Base-by-base conservation (phyloP, 2,888 invertebrate genomes). In the Drosophila ezoana region DNA sequence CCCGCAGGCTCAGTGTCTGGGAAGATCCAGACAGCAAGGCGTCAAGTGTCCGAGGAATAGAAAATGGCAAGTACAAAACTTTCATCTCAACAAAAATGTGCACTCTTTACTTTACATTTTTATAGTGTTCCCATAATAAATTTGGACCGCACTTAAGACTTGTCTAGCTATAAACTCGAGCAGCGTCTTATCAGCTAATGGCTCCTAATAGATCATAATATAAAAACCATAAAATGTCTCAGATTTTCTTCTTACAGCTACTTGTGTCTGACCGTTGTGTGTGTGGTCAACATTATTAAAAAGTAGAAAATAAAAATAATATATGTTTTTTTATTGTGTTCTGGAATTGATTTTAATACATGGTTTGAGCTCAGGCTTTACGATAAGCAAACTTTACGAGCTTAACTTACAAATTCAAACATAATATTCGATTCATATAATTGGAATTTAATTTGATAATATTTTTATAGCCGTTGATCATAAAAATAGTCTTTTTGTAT, bases 191-290 rank as follows among this genome's bases (percentile, higher is more conserved):
- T 84, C 85, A 62, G 60, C 62, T 84, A 89, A 84, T 80, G 80
- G 60, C 64, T 51, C 41, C 78, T 82, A 85, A 85, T 81, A 81
- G 79, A 85, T 87, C 85, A 79, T 79, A 77, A 79, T 73, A 70
- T 51, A 65, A 76, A 69, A 61, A 18, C 51, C 33, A 88, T 86
- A 82, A 88, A 80, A 75, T 47, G 28, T 48, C 38, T 16, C 38
- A 70, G 49, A 62, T 10, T 59, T 40, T 32, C 47, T 35, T 40
- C 23, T n/a, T 35, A 23, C 18, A 37, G 57, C 76, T 80, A 75
- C 72, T 45, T 49, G 61, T 48, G 57, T 67, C 40, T 9, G 13
- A 49, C 47, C 53, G 65, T 72, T 68, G 71, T 81, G 71, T 16
- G 52, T 75, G 75, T 78, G 74, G 78, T 49, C 78, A 37, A 28